Base-by-base conservation (phyloP, 1,140 invertebrate genomes). In the Papilio helenus region DNA sequence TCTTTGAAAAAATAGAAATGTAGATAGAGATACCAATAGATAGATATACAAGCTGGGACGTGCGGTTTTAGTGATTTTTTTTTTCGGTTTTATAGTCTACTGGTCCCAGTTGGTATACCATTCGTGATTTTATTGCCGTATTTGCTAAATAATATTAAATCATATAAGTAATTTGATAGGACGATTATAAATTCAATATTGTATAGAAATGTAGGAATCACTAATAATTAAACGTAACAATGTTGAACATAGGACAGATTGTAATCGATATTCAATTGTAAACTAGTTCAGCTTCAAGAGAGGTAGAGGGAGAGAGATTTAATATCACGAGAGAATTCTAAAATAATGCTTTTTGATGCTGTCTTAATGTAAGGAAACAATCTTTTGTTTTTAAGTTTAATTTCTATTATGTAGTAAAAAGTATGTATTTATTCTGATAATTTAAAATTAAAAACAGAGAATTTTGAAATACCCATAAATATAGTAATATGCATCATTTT, bases 261-360 rank as follows among this genome's bases (percentile, higher is more conserved):
- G 14, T 65, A 65, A 65, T 65, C 23, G 61, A 65, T 65, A 65
- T 65, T 26, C 23, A 7, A 65, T 29, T 65, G 23, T 65, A 29
- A 61, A 29, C 61, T 65, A 26, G 61, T 26, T 29, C 61, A 26
- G 14, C 23, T 68, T 16, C 10, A 29, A 39, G 1, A 39, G 34
- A 39, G 34, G 8, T 0, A 39, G 34, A 39, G 34, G 5, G 3
- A 34, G 3, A 34, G 34, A 39, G 0, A 39, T 39, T 39, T 39
- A 39, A 0, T 39, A 14, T 16, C 10, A 5, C 23, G 61, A 14
- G 7, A 20, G 10, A 3, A 26, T 26, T 26, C 9, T 8, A 26
- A 61, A 61, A 9, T 61, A 61, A 26, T 26, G 20, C 8, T 61
- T 20, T 61, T 61, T 61, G 7, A 8, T 61, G 18, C 7, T 42